A percentile compares a stretch with the other conserved stretches of the same genome.
These are phyloP conservation scores for Pholis gunnellus DNA, from an alignment of 2,113 vertebrate genomes.

Conservation along the genomic window DNA sequence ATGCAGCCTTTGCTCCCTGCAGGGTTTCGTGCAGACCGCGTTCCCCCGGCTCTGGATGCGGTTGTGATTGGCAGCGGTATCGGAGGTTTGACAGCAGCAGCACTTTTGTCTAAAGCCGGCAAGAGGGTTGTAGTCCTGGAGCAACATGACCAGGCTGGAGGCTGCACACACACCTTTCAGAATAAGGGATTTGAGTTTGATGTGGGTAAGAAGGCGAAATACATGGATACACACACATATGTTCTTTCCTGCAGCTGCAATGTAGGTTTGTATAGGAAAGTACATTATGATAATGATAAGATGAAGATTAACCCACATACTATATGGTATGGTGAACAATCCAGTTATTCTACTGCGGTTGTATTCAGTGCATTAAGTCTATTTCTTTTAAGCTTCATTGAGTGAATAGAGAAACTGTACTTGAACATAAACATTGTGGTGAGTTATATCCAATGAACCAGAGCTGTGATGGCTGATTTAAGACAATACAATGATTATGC, in stretches of 20 bases:
- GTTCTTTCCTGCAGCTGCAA: not conserved
- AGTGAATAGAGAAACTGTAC: not conserved
- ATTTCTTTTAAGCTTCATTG: not conserved
- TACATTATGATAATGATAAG: not conserved
- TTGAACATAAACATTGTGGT: not conserved
- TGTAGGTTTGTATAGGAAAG: not conserved
- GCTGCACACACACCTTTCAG: conserved; percentile 88
- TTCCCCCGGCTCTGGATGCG: conserved; percentile 82
- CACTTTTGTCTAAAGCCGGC: conserved; percentile 83
- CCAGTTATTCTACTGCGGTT: too few species aligned
- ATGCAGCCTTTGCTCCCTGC: not conserved
- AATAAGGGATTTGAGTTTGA: conserved; percentile 87
- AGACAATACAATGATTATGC: not conserved
- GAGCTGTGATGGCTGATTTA: not conserved
- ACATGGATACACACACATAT: not conserved
- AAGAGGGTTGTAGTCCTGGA: conserved; percentile 86
- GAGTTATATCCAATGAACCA: not conserved
- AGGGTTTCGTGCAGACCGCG: conserved; percentile 79
- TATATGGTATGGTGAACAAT: not conserved
- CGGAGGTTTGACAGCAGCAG: conserved; percentile 84
- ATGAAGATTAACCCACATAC: not conserved
- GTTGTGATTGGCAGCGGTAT: conserved; percentile 89
- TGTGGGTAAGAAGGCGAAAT: conserved; percentile 80
- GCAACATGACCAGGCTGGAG: conserved; percentile 87
- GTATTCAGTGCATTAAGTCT: not conserved